phyloP scores from a whole-genome alignment of 53 echinoderm and acorn worm genomes.

The Paelopatides confundens region DNA sequence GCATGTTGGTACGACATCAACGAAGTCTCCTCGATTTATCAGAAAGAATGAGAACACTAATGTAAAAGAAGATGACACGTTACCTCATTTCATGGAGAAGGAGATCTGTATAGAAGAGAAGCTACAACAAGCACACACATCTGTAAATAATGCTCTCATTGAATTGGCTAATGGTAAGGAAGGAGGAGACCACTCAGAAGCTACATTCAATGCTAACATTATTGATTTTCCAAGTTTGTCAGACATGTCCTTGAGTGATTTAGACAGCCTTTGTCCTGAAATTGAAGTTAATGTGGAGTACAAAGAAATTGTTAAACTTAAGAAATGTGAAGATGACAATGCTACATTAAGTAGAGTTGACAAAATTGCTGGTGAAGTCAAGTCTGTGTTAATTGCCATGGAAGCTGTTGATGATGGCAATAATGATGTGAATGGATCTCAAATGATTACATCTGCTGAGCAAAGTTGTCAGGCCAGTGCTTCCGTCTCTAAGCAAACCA shows the following conservation, averaged over 20 bases:
- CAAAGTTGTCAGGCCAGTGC: not conserved
- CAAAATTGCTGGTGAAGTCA: not conserved
- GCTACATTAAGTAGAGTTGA: too few species aligned
- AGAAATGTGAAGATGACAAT: too few species aligned
- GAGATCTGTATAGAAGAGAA: not conserved
- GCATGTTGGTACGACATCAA: too few species aligned
- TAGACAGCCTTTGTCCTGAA: not conserved
- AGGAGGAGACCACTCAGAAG: not conserved
- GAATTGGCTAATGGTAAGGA: too few species aligned
- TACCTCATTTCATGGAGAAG: too few species aligned
- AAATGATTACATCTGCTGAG: not conserved
- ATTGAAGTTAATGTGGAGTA: not conserved
- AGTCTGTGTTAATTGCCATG: not conserved
- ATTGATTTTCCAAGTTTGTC: not conserved
- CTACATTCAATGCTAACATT: not conserved
- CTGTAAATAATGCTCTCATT: not conserved
- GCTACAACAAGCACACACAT: not conserved
- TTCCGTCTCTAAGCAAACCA: too few species aligned
- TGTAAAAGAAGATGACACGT: too few species aligned
- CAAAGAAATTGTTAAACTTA: not conserved
- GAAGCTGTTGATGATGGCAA: not conserved
- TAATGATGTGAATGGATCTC: not conserved
- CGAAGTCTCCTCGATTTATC: too few species aligned
- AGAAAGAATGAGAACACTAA: too few species aligned
- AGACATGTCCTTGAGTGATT: slow-evolving; percentile 18